Base-by-base conservation (phyloP, 2,888 invertebrate genomes). In the Drosophila setosimentum region DNA sequence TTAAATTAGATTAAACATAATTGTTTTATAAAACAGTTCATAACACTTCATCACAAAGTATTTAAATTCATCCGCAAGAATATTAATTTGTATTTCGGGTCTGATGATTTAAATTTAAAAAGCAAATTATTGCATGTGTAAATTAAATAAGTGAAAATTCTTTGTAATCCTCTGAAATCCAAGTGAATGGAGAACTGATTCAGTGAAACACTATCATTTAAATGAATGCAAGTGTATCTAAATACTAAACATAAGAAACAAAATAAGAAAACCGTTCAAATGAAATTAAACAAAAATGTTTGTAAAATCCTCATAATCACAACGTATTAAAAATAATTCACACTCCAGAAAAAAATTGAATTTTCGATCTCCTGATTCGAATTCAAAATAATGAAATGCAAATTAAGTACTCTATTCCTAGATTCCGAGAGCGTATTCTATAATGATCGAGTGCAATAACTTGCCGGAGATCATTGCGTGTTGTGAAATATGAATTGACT, bases 381-480 rank as follows among this genome's bases (percentile, higher is more conserved):
- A 27, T 63, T 40, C 32, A 37, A n/a, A 29, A 3, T 40, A 45
- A 45, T 45, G 7, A 45, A 45, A 45, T 45, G 45, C 21, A 45
- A 45, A 24, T 45, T 45, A 21, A 45, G 8, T 45, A 45, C 21
- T 21, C 21, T 45, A 40, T 66, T 51, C 29, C 21, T 53, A 53
- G 21, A 33, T 29, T 21, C 32, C 21, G 40, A 63, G 53, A 33
- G 53, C 24, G 37, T 64, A 64, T 27, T n/a, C 16, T 51, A 55
- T 37, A 18, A 37, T 50, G 49, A 78, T 60, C 55, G 55, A 53
- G 69, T 61, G 51, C 60, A 49, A 57, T 58, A 66, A 58, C 54
- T 51, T 66, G 73, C 55, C 53, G 57, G 77, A 78, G 77, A 78
- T 78, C 77, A 67, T 67, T 80, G 80, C 72, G 40, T 79, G 45